Base-by-base conservation (phyloP, 35 echinoderm and acorn worm species). In the Strongylocentrotus purpuratus region DNA sequence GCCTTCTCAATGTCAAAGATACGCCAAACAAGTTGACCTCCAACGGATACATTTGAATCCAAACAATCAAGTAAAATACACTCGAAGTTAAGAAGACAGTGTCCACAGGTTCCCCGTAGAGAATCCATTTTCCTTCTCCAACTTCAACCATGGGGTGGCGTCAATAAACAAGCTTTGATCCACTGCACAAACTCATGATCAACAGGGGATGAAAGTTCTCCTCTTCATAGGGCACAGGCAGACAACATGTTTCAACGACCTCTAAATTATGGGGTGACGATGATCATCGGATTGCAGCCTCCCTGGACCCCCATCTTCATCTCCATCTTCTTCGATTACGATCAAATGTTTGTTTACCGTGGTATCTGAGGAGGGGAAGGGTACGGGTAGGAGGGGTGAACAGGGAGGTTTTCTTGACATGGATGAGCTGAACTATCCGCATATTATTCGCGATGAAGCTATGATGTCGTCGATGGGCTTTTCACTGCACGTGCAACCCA, bases 311-410 rank as follows among this genome's bases (percentile, higher is more conserved):
- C 7, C 22, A 2, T 78, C 65, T 78, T 78, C 65, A 78, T 78
- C 65, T 78, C 65, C 22, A 78, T 78, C 65, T 78, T 78, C 65
- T 78, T 78, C 65, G n/a, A 78, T 78, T 78, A 78, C 65, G n/a
- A 78, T 78, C 65, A 22, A 78, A 78, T 28, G 65, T 78, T 78
- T 78, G 28, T 78, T 78, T 78, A 78, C 65, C 65, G 22, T 78
- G 65, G 65, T 8, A 78, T 28, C 65, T 78, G 28, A 78, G n/a
- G 7, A 78, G 65, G 65, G 65, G 65, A 18, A n/a, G 25, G 7
- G 25, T n/a, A 28, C 4, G 65, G 65, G 65, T n/a, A 28, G 28
- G 20, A 22, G 65, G 65, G 65, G 18, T 28, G 65, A 78, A n/a
- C 65, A 28, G 65, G 65, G 65, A 78, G 50, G 50, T 15, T 55